phyloP scores from a whole-genome alignment of 2,797 vertebrate species.

The Eulemur mongoz region DNA sequence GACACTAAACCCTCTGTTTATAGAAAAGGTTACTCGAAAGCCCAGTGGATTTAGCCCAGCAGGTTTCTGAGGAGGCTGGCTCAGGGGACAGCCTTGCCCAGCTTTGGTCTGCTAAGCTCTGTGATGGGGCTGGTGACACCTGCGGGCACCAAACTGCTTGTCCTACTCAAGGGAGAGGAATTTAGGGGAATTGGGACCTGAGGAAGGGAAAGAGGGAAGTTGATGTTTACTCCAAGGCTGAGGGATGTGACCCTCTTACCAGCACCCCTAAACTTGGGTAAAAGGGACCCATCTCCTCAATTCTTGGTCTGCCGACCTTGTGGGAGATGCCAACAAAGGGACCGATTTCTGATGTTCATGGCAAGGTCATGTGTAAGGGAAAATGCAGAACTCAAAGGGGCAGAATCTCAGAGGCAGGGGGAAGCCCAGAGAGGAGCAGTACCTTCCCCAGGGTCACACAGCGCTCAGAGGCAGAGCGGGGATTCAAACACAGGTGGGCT shows the following conservation, averaged over 20 bases:
- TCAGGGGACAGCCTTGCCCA: background rate
- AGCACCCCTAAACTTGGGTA: background rate
- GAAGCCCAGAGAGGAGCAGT: background rate
- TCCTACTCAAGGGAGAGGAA: background rate
- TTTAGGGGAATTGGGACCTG: background rate
- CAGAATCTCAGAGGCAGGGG: background rate
- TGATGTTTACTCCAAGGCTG: background rate
- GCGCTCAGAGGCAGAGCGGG: background rate
- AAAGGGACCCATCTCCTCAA: background rate
- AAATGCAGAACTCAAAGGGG: background rate
- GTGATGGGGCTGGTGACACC: rapidly evolving
- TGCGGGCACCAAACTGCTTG: background rate
- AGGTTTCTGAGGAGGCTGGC: background rate
- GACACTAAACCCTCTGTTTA: background rate
- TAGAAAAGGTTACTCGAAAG: background rate
- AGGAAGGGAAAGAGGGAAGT: background rate
- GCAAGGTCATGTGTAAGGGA: background rate
- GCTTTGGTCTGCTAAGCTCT: background rate
- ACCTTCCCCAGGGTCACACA: background rate
- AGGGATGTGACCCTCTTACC: background rate
- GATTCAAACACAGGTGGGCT: background rate
- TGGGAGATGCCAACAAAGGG: background rate
- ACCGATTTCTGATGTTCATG: background rate
- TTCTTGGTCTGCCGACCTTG: background rate
- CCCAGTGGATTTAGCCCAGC: background rate